Percentiles rank a stretch among this genome's conserved stretches.
Conservation (phyloP, 37 sponge, comb jelly and placozoan species). For the Chondrosia reniformis region DNA sequence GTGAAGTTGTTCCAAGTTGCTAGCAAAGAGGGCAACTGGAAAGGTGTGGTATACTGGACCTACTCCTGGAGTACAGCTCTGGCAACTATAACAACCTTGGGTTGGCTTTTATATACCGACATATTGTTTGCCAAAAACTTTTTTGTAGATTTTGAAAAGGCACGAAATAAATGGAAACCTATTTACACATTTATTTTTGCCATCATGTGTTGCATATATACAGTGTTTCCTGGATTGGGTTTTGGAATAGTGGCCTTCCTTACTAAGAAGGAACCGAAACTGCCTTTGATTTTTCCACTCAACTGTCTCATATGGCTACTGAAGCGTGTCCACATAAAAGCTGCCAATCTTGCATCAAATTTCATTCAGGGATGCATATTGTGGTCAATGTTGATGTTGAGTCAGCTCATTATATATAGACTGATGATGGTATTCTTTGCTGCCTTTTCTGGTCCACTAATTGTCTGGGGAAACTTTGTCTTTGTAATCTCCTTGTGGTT, state of each 20-base stretch:
- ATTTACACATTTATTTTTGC: neutral
- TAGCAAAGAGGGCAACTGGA: neutral
- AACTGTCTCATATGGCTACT: neutral
- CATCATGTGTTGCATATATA: neutral
- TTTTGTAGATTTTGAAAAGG: neutral
- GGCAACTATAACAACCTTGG: neutral
- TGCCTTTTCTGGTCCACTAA: constrained; percentile 12
- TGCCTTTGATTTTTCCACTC: constrained; percentile 6
- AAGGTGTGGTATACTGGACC: constrained; percentile 6
- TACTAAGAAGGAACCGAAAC: neutral
- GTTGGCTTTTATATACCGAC: neutral
- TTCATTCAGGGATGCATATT: neutral
- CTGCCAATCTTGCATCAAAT: neutral
- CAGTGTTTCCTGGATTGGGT: neutral
- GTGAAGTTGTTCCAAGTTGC: neutral
- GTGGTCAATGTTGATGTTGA: neutral
- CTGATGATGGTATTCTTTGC: constrained; percentile 23
- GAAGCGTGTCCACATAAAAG: neutral
- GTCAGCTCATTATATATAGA: neutral
- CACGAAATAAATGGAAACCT: no score
- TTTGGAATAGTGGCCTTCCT: neutral
- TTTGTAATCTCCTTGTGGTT: constrained; percentile 9
- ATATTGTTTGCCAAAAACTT: neutral
- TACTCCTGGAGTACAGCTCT: constrained; percentile 2
- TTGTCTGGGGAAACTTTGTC: constrained; percentile 19